Evolutionary conservation across 2,888 invertebrate genomes (phyloP).

Genomic region (Actias luna): DNA sequence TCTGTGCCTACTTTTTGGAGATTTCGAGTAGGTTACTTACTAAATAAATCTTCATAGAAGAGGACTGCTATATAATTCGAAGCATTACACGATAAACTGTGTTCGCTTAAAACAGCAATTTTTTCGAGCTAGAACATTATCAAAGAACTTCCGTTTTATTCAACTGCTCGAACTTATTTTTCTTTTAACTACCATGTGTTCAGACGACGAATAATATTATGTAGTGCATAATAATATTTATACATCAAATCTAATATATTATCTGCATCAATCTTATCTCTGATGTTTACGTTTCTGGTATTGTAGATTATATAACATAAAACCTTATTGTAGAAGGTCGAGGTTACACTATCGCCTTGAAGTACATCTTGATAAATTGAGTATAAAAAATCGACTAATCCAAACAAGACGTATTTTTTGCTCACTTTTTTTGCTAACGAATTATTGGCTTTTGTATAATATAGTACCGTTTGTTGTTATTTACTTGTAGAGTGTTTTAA

Average conservation of each 20-base stretch:
- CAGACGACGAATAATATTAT: neutral
- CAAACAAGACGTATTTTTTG: neutral
- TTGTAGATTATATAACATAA: too few species aligned
- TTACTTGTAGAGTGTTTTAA: neutral
- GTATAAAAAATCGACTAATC: neutral
- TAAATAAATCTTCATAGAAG: too few species aligned
- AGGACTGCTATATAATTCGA: too few species aligned
- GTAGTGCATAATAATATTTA: neutral
- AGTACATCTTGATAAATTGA: slow-evolving; percentile 6
- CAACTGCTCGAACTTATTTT: too few species aligned
- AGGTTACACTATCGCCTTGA: slow-evolving; percentile 5
- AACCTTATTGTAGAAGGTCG: slow-evolving; percentile 1
- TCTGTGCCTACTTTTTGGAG: too few species aligned
- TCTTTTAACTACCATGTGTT: too few species aligned
- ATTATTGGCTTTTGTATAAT: neutral
- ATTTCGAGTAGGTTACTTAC: too few species aligned
- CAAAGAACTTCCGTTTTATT: too few species aligned
- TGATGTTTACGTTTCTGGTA: neutral
- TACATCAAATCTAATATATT: neutral
- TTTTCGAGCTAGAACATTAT: too few species aligned
- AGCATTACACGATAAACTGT: too few species aligned
- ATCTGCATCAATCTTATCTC: neutral
- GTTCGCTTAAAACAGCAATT: too few species aligned
- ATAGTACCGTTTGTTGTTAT: neutral
- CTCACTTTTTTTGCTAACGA: neutral